Conservation (phyloP, 2,113 vertebrate genomes). For the Centropus unirufus region DNA sequence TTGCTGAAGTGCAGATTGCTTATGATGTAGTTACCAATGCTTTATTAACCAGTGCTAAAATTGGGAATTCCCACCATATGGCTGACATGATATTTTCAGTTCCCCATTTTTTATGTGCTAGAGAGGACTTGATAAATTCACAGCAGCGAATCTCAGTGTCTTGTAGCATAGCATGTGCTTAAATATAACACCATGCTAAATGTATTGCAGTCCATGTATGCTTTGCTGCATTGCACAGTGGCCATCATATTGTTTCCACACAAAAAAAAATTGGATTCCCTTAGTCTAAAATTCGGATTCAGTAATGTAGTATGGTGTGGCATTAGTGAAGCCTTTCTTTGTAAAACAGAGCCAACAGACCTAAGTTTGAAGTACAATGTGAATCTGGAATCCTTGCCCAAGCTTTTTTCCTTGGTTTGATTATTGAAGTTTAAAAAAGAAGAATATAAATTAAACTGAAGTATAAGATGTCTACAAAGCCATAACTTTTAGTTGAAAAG, state of each 20-base stretch:
- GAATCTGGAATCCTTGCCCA: background rate
- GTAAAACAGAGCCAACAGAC: background rate
- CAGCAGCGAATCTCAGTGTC: background rate
- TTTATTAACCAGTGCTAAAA: background rate
- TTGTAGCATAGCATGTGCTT: accelerated
- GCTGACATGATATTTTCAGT: background rate
- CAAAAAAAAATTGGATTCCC: background rate
- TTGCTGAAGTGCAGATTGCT: background rate
- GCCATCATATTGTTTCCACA: background rate
- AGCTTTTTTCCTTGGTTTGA: background rate
- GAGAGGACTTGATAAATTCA: background rate
- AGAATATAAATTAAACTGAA: background rate
- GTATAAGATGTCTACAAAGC: background rate
- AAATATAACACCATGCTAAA: background rate
- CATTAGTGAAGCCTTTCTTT: background rate
- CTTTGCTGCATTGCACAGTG: background rate
- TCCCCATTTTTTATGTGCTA: background rate
- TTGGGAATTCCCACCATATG: accelerated
- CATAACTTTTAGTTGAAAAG: background rate
- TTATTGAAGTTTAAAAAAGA: background rate
- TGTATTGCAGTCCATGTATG: background rate
- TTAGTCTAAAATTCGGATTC: background rate
- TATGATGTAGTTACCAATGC: background rate
- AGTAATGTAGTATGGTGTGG: background rate
- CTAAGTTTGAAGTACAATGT: background rate